These are phyloP conservation scores for Lysiphlebus fabarum DNA, from an alignment of 1,140 invertebrate genomes.

Conservation along the genomic window DNA sequence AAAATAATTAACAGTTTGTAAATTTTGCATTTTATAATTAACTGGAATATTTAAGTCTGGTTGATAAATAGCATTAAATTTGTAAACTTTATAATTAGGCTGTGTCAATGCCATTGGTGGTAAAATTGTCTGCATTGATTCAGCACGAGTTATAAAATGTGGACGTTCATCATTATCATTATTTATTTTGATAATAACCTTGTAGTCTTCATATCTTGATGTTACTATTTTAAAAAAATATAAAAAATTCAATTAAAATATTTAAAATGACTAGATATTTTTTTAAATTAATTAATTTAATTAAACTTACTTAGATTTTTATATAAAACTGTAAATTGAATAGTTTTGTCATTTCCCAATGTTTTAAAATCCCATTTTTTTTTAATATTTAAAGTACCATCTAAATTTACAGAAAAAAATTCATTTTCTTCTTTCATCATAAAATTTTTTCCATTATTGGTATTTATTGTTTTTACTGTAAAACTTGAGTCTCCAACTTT, in stretches of 20 bases:
- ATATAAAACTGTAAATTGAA: slow-evolving; percentile 94
- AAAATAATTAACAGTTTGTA: slow-evolving; percentile 69
- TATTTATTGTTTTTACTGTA: no score
- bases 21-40: slow-evolving; percentile 7
- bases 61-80: no score
- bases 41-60: no score
- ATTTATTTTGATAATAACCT: slow-evolving; percentile 17
- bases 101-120: background rate
- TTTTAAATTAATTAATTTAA: background rate
- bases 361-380: slow-evolving; percentile 97
- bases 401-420: slow-evolving; percentile 89
- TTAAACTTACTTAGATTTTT: slow-evolving; percentile 72
- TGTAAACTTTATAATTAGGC: no score
- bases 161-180: slow-evolving; percentile 19
- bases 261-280: background rate
- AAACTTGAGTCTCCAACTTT: no score
- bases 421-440: slow-evolving; percentile 90
- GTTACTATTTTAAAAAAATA: slow-evolving; percentile 17
- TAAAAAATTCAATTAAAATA: slow-evolving; percentile 6
- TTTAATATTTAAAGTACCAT: slow-evolving; percentile 87
- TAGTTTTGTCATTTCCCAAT: slow-evolving; percentile 88
- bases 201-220: no score
- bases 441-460: background rate
- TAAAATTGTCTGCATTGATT: no score
- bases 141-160: slow-evolving; percentile 7